phyloP scores from a whole-genome alignment of 2,113 vertebrate genomes.

The Sula dactylatra region DNA sequence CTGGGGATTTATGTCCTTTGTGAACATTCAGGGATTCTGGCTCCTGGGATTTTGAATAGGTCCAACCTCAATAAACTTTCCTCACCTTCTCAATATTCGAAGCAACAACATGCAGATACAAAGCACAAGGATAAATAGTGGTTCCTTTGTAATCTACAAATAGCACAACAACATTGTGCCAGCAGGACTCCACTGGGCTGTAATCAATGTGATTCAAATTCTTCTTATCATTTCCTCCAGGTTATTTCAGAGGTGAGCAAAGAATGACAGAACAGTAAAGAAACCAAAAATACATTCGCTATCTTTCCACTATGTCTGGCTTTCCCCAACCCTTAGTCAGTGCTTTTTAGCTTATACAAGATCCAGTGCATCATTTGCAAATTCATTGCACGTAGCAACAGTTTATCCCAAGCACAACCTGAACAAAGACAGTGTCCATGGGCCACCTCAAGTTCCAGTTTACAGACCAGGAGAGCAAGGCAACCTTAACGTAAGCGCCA shows the following conservation, averaged over 20 bases:
- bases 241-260: not conserved
- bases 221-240: not conserved
- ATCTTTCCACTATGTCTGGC: not conserved
- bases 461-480: not conserved
- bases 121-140: not conserved
- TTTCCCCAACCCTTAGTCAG: not conserved
- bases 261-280: not conserved
- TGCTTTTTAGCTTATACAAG: not conserved
- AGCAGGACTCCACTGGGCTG: not conserved
- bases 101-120: not conserved
- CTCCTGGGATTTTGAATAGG: not conserved
- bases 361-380: not conserved
- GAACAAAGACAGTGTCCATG: not conserved
- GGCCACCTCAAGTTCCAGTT: not conserved
- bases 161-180: not conserved
- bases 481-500: not conserved
- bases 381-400: accelerated
- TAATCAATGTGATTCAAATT: not conserved
- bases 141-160: not conserved
- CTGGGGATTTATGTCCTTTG: not conserved
- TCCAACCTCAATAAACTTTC: not conserved
- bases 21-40: not conserved
- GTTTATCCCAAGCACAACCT: not conserved
- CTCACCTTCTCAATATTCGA: not conserved
- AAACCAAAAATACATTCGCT: not conserved